Conservation (phyloP, 2,113 vertebrate genomes). For the Nasalis larvatus region DNA sequence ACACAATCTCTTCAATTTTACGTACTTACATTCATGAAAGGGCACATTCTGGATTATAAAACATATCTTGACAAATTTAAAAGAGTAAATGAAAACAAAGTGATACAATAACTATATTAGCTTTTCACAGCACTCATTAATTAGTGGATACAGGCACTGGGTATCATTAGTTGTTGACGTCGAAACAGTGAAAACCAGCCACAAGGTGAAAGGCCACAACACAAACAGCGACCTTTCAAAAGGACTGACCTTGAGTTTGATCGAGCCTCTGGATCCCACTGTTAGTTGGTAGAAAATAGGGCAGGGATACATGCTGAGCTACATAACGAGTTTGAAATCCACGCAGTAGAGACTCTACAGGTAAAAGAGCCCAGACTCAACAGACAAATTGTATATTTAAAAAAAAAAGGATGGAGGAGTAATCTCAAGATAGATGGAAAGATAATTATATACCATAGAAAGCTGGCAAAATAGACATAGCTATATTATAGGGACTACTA, state of each 20-base stretch:
- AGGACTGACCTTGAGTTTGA: background rate
- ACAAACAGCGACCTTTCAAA: background rate
- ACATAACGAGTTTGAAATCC: background rate
- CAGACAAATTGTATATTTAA: background rate
- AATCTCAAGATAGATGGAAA: background rate
- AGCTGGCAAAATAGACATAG: background rate
- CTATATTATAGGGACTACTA: background rate
- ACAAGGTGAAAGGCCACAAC: background rate
- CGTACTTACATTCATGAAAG: background rate
- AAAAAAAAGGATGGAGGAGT: background rate
- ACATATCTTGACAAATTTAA: background rate
- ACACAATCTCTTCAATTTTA: background rate
- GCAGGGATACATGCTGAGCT: background rate
- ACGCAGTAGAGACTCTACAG: background rate
- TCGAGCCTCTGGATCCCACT: background rate
- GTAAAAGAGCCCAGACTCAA: background rate
- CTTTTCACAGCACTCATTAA: background rate
- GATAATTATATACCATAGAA: background rate
- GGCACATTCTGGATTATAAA: background rate
- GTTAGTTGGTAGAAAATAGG: background rate
- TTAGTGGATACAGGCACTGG: background rate
- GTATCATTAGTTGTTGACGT: background rate
- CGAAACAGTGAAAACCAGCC: background rate
- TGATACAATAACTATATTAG: background rate
- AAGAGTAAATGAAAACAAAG: background rate